Base-by-base conservation (phyloP, 35 echinoderm and acorn worm genomes). In the Apostichopus japonicus region DNA sequence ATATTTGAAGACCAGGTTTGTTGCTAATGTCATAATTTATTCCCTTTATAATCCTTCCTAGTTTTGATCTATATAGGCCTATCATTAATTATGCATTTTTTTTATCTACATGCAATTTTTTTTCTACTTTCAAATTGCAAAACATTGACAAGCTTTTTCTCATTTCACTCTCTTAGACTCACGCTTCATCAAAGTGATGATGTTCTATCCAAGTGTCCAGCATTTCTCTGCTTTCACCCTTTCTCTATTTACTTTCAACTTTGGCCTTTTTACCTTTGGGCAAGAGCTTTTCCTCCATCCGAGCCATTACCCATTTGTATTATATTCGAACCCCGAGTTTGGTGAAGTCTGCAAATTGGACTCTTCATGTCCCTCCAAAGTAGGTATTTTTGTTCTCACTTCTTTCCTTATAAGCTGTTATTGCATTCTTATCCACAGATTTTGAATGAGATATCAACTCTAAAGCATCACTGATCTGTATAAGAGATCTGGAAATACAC, bases 251-350 rank as follows among this genome's bases (percentile, higher is more conserved):
- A 51, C 81, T 59, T 58, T 58, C 54, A 24, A 57, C 56, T 13
- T 61, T 61, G 57, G 57, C 57, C 23, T 58, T 59, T 58, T 58
- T 84, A 57, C 51, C 54, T 84, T 84, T 19, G 55, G 81, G 7
- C 61, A 89, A 52, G 86, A 89, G 14, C 62, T 89, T n/a, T 33
- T 73, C 16, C 62, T 89, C 33, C 86, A 89, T 89, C 86, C 62
- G 23, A 87, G 86, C 57, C 86, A 87, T 56, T 87, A 87, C 1
- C 86, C 86, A 33, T 87, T 87, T 56, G 56, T 87, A 15, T 87
- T 87, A n/a, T 87, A 57, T 14, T 10, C 53, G 8, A 54, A 87
- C 63, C 56, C 86, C 2, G 86, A 87, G 51, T 57, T 67, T 87
- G 86, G 55, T 62, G 86, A 87, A 56, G 86, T 57, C 23, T 87